These are phyloP conservation scores for Ypsolopha sequella DNA, from an alignment of 2,888 invertebrate genomes.

Conservation along the genomic window DNA sequence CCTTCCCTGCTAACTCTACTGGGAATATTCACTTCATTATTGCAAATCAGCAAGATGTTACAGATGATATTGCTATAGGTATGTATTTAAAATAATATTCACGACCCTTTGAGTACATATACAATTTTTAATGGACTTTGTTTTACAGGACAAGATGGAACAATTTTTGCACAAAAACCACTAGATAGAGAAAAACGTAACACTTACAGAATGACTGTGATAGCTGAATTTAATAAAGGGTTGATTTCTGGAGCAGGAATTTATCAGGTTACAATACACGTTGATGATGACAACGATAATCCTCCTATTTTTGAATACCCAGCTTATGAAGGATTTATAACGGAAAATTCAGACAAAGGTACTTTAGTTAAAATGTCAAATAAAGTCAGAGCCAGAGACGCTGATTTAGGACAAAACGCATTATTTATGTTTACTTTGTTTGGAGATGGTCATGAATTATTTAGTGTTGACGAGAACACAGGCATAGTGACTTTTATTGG, in stretches of 20 bases:
- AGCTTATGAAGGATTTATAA: slow-evolving; percentile 81
- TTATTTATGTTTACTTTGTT: slow-evolving; percentile 77
- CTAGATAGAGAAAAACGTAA: slow-evolving; percentile 83
- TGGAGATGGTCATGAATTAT: slow-evolving; percentile 82
- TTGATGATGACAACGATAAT: slow-evolving; percentile 91
- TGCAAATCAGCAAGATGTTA: slow-evolving; percentile 86
- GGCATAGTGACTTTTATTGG: slow-evolving; percentile 74
- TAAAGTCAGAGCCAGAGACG: slow-evolving; percentile 78
- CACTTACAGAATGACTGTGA: slow-evolving; percentile 81
- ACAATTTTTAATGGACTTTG: neutral
- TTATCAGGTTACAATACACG: slow-evolving; percentile 83
- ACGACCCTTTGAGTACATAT: neutral
- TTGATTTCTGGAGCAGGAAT: slow-evolving; percentile 78
- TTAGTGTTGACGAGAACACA: slow-evolving; percentile 74
- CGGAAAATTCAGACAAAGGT: slow-evolving; percentile 80
- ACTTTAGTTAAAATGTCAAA: slow-evolving; percentile 78
- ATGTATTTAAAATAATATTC: slow-evolving; percentile 13
- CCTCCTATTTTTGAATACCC: slow-evolving; percentile 81
- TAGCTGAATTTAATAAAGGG: slow-evolving; percentile 82
- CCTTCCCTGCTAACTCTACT: slow-evolving; percentile 31
- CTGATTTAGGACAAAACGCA: slow-evolving; percentile 77
- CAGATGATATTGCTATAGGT: slow-evolving; percentile 83
- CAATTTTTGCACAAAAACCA: slow-evolving; percentile 80
- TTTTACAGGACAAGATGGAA: slow-evolving; percentile 74
- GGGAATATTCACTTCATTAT: slow-evolving; percentile 78